Evolutionary conservation across 2,797 vertebrate genomes (phyloP).

Genomic region (Clarias platycephalus): DNA sequence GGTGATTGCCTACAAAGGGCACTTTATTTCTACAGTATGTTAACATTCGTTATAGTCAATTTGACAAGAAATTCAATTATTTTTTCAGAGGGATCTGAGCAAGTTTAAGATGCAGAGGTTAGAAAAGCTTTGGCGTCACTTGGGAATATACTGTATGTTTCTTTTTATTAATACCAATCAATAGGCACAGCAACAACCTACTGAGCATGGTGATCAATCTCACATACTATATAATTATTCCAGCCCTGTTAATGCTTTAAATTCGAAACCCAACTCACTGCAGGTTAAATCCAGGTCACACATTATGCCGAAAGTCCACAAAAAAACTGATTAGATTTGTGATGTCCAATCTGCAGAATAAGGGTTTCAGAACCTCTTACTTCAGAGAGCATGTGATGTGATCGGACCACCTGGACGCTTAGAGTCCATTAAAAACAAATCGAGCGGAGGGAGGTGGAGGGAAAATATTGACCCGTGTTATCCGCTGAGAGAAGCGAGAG

Average conservation of each 20-base stretch:
- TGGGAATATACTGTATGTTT: neutral
- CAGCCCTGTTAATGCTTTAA: neutral
- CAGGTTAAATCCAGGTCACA: neutral
- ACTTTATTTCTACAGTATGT: neutral
- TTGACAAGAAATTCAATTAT: neutral
- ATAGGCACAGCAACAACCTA: neutral
- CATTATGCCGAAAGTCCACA: neutral
- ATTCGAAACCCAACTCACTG: neutral
- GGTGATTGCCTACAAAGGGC: neutral
- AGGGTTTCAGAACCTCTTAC: conserved; percentile 56
- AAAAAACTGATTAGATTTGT: neutral
- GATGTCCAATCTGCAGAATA: conserved; percentile 52
- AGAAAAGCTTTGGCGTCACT: conserved; percentile 4
- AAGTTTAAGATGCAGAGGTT: neutral
- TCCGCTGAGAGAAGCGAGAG: conserved; percentile 50
- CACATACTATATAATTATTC: neutral
- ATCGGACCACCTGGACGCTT: conserved; percentile 65
- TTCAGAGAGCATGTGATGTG: conserved; percentile 54
- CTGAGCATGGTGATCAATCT: neutral
- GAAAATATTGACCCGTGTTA: conserved; percentile 66
- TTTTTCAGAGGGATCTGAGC: neutral
- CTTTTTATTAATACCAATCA: neutral
- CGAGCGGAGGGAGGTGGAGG: conserved; percentile 55
- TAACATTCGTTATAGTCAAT: neutral
- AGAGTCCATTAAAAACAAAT: conserved; percentile 69